Evolutionary conservation across 2,888 invertebrate genomes (phyloP).

Genomic region (Melinopterus prodromus): DNA sequence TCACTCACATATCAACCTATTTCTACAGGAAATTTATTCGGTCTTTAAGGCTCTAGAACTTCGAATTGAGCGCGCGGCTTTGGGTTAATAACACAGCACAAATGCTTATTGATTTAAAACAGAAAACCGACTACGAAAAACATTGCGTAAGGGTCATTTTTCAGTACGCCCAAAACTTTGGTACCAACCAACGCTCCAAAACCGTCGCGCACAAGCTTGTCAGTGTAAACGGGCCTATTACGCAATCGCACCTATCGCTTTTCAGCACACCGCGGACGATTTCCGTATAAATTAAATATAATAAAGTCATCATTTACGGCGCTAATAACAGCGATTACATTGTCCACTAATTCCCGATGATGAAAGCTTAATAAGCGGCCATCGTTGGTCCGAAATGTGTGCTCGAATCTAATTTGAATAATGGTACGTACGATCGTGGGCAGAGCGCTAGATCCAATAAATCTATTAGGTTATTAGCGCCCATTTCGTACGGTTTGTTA

Average conservation of each 20-base stretch:
- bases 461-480: slow-evolving; percentile 24
- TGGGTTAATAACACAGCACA: no score
- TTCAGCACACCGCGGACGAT: neutral
- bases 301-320: slow-evolving; percentile 6
- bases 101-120: no score
- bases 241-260: neutral
- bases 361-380: slow-evolving; percentile 23
- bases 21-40: no score
- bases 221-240: no score
- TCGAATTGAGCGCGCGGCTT: no score
- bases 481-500: slow-evolving; percentile 19
- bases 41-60: no score
- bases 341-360: slow-evolving; percentile 15
- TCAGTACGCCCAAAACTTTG: no score
- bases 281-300: slow-evolving; percentile 4
- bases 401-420: slow-evolving; percentile 26
- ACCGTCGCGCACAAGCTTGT: no score
- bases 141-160: no score
- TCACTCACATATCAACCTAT: no score
- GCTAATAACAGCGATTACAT: slow-evolving; percentile 18
- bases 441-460: slow-evolving; percentile 24
- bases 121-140: no score
- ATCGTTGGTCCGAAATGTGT: slow-evolving; percentile 9
- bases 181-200: no score
- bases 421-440: slow-evolving; percentile 19